Evolutionary conservation across 2,888 invertebrate species (phyloP).

Genomic region (Plusia festucae): DNA sequence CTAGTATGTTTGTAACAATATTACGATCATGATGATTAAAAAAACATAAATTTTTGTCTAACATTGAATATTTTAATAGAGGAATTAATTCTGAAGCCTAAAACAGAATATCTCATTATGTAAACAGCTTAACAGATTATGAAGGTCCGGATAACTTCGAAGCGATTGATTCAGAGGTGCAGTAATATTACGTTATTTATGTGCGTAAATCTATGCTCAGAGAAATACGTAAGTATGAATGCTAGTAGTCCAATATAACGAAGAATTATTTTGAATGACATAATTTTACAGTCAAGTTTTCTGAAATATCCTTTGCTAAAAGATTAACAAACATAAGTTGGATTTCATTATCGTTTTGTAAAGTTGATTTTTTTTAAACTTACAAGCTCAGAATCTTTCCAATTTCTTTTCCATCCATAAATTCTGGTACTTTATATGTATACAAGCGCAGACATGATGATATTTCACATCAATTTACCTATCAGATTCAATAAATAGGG

Average conservation of each 20-base stretch:
- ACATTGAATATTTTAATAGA: too few species aligned
- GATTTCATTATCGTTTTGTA: too few species aligned
- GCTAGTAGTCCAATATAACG: background rate
- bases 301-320: too few species aligned
- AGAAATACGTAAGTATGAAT: background rate
- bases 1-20: background rate
- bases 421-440: background rate
- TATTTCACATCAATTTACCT: slow-evolving; percentile 56
- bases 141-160: background rate
- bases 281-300: too few species aligned
- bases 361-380: too few species aligned
- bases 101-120: too few species aligned
- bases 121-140: background rate
- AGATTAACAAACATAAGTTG: too few species aligned
- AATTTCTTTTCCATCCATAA: background rate
- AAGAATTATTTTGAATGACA: too few species aligned
- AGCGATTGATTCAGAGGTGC: background rate
- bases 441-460: slow-evolving; percentile 18
- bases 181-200: background rate
- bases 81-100: too few species aligned
- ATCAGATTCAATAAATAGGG: slow-evolving; percentile 55
- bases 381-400: too few species aligned
- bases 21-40: background rate
- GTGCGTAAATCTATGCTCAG: too few species aligned
- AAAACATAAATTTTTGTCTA: too few species aligned